A percentile compares a stretch with the other conserved stretches of the same genome.
phyloP scores from a whole-genome alignment of 2,888 invertebrate genomes.

The Himalopsyche anomala region DNA sequence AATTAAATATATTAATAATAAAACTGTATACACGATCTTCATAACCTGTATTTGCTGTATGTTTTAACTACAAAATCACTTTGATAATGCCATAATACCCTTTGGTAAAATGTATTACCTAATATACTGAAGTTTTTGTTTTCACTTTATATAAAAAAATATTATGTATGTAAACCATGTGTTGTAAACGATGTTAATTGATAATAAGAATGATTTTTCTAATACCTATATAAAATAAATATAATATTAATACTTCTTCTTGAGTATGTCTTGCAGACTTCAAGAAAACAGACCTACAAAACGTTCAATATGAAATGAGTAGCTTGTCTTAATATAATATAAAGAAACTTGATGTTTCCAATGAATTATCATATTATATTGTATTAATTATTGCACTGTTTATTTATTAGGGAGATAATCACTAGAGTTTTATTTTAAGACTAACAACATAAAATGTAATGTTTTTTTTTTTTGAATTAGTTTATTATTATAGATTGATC shows the following conservation, averaged over 20 bases:
- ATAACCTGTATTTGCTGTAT: no score
- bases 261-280: slow-evolving; percentile 46
- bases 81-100: no score
- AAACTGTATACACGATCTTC: no score
- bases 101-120: background rate
- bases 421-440: background rate
- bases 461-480: background rate
- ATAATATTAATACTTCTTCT: slow-evolving; percentile 43
- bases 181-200: background rate
- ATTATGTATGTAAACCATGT: background rate
- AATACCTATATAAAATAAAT: background rate
- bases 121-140: background rate
- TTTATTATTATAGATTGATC: background rate
- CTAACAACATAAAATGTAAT: background rate
- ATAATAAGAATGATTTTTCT: slow-evolving; percentile 2
- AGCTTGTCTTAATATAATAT: slow-evolving; percentile 63
- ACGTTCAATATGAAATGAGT: slow-evolving; percentile 66
- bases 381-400: background rate
- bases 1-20: no score
- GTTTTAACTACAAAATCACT: no score
- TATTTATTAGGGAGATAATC: background rate
- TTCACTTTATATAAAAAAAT: background rate
- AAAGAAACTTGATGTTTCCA: slow-evolving; percentile 3
- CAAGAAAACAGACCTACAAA: slow-evolving; percentile 63
- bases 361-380: background rate